These are phyloP conservation scores for Artemia sinica DNA, from an alignment of 2,888 invertebrate species.

Conservation along the genomic window DNA sequence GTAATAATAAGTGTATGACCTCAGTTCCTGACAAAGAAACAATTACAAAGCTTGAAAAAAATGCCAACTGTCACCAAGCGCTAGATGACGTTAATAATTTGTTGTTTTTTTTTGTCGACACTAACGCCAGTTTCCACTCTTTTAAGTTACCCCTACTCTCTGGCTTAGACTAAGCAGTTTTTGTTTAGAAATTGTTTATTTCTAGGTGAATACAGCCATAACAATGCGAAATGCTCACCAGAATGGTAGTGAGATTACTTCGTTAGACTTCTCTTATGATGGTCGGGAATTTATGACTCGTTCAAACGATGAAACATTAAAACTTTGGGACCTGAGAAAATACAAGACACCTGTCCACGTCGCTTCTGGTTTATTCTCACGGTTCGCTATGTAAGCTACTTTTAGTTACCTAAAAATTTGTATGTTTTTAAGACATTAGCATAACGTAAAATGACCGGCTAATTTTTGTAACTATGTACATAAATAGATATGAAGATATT, in stretches of 20 bases:
- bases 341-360: conserved; percentile 59
- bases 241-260: conserved; percentile 59
- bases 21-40: too few species aligned
- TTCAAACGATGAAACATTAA: conserved; percentile 78
- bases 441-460: neutral
- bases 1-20: too few species aligned
- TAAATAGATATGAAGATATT: too few species aligned
- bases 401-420: neutral
- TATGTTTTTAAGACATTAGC: neutral
- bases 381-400: conserved; percentile 43
- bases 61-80: too few species aligned
- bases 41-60: too few species aligned
- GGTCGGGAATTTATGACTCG: conserved; percentile 58
- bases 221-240: conserved; percentile 58
- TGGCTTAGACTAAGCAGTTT: too few species aligned
- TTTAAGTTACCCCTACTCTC: too few species aligned
- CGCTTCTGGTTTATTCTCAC: conserved; percentile 52
- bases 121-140: too few species aligned
- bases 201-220: conserved; percentile 54
- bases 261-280: conserved; percentile 71
- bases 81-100: too few species aligned
- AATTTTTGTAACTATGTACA: too few species aligned
- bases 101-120: too few species aligned
- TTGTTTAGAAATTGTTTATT: neutral
- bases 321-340: conserved; percentile 77